Evolutionary conservation across 2,888 invertebrate species (phyloP), one percentile per base, ranked within the genome.

Genomic region (Nymphalis c-album): DNA sequence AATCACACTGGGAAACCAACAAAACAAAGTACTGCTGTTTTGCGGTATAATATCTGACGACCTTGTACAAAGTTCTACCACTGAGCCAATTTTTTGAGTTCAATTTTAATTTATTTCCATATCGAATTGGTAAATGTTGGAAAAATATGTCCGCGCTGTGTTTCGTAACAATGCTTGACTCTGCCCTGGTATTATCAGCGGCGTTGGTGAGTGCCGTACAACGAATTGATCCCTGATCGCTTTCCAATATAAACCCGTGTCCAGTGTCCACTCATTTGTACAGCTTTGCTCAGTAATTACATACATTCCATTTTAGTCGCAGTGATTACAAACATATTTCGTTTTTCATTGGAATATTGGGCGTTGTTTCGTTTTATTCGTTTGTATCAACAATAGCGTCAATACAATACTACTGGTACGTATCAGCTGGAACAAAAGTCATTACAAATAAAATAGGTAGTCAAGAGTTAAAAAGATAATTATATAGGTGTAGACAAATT

Each of bases 201-300:
- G 45, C 46, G 6, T 51, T 31, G 3, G 45, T 53, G 4, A 60
- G 58, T 59, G 58, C 50, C 47, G 47, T 18, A 35, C 22, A 51
- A 22, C 26, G 26, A 51, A 55, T 35, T 22, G 45, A 60, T 64
- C 46, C 59, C 18, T 65, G 57, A 57, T 57, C 57, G 57, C 35
- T 40, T 57, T 40, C 53, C 59, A 60, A 51, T 59, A 53, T 20
- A 60, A 65, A 60, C 47, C 26, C 47, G 55, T 31, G 35, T 51
- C 60, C 48, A 53, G 51, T 60, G 46, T 60, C 53, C 55, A 47
- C 51, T 55, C 53, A 55, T 53, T 65, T 61, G 48, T 20, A 17
- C 51, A 40, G 60, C 46, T 55, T 22, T 60, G 47, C 60, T 53
- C 48, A 13, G 50, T 65, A 60, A 65, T 60, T 48, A 60, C 53